Conservation (phyloP, 1,140 invertebrate genomes). For the Leptonema lineaticorne region DNA sequence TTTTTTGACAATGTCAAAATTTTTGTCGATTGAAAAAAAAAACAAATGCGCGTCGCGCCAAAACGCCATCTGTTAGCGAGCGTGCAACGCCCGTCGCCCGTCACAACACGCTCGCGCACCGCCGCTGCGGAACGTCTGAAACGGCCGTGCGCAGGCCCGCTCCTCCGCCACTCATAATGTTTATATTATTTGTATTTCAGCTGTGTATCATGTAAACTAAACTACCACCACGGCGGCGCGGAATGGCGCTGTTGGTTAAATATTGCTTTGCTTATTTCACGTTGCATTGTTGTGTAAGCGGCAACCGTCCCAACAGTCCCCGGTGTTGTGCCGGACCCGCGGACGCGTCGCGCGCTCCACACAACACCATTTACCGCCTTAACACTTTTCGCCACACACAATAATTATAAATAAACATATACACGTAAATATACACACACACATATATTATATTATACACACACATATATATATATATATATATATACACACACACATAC, state of each 20-base stretch:
- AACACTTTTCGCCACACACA: neutral
- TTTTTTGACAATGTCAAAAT: too few species aligned
- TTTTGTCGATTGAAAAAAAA: too few species aligned
- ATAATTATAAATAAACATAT: neutral
- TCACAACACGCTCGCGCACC: neutral
- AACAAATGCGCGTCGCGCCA: too few species aligned
- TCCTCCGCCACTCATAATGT: slow-evolving; percentile 55
- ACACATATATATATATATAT: neutral
- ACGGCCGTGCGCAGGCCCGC: slow-evolving; percentile 39
- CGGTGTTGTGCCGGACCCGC: slow-evolving; percentile 33
- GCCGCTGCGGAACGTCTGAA: neutral
- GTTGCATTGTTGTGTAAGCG: slow-evolving; percentile 58
- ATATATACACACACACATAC: neutral
- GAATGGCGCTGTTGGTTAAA: slow-evolving; percentile 52
- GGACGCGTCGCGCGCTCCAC: slow-evolving; percentile 24
- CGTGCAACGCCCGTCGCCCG: too few species aligned
- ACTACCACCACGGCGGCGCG: slow-evolving; percentile 50
- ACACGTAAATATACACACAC: neutral
- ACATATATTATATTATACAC: neutral
- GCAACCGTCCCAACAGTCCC: slow-evolving; percentile 42
- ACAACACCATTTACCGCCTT: slow-evolving; percentile 11
- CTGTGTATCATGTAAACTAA: slow-evolving; percentile 61
- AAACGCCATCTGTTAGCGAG: too few species aligned
- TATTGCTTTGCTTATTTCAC: slow-evolving; percentile 60
- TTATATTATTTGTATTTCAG: slow-evolving; percentile 62